Evolutionary conservation across 1,140 invertebrate genomes (phyloP), one percentile per base, ranked within the genome.

Genomic region (Metopolophium dirhodum): DNA sequence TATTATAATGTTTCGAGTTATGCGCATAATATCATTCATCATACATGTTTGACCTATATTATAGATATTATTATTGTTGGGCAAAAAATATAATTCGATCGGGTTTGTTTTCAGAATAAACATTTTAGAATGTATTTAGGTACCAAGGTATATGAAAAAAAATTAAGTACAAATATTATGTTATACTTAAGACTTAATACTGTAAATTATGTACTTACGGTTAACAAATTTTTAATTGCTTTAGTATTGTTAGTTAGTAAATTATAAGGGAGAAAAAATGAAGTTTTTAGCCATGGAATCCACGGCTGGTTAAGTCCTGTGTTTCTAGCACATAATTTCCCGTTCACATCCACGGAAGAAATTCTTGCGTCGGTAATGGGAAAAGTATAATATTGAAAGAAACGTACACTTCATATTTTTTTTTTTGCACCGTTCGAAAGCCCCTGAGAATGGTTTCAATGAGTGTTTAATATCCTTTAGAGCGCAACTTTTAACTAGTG

Each of bases 401-500:
- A 85, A 41, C 22, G 45, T 45, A 85, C 83, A 41, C 83, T 85
- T 85, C 83, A 85, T 41, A 85, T 22, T 45, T 85, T 85, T 37
- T 37, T 85, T 85, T 85, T 47, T 41, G 23, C 23, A 85, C 61
- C 61, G n/a, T 77, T 77, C 61, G 61, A 77, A 77, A 77, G 61
- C 61, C 30, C 30, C 14, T n/a, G n/a, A 77, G 61, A 85, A 85
- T 88, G 26, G 86, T 49, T 88, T 88, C 30, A 88, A 88, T 22
- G 47, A 87, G 26, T 87, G 30, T 87, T 87, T 88, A 88, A 88
- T 49, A 88, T 88, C 45, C 30, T 49, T 88, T 88, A 88, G 20
- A 89, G 87, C 20, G 87, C 14, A 54, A 89, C 20, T 54, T 54
- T 89, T 54, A 37, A 89, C 87, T 89, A 89, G 87, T 89, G 49